A percentile compares a stretch with the other conserved stretches of the same genome.
Conservation (phyloP, 1,140 invertebrate genomes). For the Drosophila grimshawi region DNA sequence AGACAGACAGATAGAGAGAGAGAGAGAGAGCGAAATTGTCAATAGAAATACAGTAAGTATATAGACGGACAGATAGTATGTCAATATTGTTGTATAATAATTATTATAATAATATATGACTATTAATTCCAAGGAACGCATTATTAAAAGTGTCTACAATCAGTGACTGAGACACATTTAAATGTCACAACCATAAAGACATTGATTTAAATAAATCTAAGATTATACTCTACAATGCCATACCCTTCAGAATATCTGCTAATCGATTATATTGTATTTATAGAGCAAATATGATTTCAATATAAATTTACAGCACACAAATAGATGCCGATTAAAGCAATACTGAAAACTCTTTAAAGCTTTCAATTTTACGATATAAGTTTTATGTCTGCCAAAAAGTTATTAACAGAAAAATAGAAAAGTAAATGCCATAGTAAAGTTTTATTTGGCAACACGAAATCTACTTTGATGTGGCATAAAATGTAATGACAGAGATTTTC, state of each 20-base stretch:
- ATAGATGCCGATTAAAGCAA: background rate
- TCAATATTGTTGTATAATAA: background rate
- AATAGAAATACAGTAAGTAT: constrained; percentile 21
- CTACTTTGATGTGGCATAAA: background rate
- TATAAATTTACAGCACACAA: no score
- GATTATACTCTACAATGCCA: background rate
- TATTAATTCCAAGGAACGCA: background rate
- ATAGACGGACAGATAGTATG: background rate
- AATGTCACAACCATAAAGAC: background rate
- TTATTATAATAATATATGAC: background rate
- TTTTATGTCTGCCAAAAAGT: no score
- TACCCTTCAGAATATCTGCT: background rate
- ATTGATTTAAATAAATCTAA: background rate
- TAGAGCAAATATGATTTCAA: no score
- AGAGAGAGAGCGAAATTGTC: background rate
- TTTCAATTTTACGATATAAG: no score
- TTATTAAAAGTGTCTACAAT: background rate
- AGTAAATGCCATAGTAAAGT: background rate
- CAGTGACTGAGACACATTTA: background rate
- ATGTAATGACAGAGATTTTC: background rate
- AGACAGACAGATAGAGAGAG: background rate
- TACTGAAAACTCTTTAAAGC: background rate
- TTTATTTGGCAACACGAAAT: background rate
- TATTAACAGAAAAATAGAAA: no score
- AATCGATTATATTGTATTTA: background rate